Conservation (phyloP, 1,140 invertebrate genomes). For the Phortica variegata region DNA sequence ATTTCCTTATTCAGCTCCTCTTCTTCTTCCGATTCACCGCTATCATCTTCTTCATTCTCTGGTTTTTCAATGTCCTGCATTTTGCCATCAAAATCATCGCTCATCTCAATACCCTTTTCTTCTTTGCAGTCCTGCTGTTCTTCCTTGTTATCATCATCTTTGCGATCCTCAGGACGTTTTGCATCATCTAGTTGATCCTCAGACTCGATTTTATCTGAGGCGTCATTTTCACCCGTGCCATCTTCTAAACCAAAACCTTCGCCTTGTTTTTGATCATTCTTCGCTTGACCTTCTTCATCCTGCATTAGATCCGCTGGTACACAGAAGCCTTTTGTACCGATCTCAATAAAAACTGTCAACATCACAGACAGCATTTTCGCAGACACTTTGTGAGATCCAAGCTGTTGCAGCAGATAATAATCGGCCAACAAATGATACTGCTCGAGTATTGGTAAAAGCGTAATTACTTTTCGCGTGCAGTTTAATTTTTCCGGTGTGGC, state of each 20-base stretch:
- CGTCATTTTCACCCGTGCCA: constrained; percentile 91
- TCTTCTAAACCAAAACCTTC: constrained; percentile 86
- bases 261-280: constrained; percentile 61
- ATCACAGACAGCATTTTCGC: constrained; percentile 84
- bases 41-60: constrained; percentile 65
- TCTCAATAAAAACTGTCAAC: constrained; percentile 80
- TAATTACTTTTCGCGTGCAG: constrained; percentile 42
- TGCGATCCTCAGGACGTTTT: constrained; percentile 71
- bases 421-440: constrained; percentile 75
- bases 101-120: constrained; percentile 73
- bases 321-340: constrained; percentile 91
- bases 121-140: constrained; percentile 81
- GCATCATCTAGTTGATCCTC: constrained; percentile 94
- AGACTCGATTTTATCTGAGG: constrained; percentile 74
- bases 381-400: constrained; percentile 73
- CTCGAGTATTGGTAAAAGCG: constrained; percentile 70
- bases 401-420: constrained; percentile 75
- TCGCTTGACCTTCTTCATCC: constrained; percentile 66
- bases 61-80: constrained; percentile 74
- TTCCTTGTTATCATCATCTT: constrained; percentile 50
- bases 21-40: constrained; percentile 68
- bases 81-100: constrained; percentile 66
- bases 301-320: constrained; percentile 77
- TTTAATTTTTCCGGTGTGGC: constrained; percentile 24
- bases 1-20: constrained; percentile 89